Evolutionary conservation across 2,113 vertebrate species (phyloP).

Genomic region (Brachyhypopomus gauderio): DNA sequence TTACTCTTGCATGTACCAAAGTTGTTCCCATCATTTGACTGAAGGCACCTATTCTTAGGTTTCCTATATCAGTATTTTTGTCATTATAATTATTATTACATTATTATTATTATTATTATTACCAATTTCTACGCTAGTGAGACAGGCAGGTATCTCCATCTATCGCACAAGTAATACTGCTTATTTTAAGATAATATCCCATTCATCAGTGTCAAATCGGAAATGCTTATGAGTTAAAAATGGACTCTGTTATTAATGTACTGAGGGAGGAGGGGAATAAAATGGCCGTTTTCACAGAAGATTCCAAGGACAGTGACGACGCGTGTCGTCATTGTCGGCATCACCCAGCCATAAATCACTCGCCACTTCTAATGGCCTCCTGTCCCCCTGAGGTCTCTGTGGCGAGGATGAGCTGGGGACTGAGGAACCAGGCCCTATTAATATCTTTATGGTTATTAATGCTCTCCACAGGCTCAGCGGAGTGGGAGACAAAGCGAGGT

Average conservation of each 20-base stretch:
- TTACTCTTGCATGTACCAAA: not conserved
- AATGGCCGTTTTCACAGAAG: not conserved
- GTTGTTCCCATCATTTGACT: not conserved
- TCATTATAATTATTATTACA: too few species aligned
- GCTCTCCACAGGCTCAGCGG: slow-evolving; percentile 5
- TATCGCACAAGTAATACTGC: not conserved
- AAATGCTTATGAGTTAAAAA: slow-evolving; percentile 27
- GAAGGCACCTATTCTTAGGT: not conserved
- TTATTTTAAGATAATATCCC: not conserved
- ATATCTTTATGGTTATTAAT: slow-evolving; percentile 32
- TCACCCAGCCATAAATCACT: not conserved
- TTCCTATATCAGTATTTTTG: not conserved
- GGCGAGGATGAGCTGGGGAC: not conserved
- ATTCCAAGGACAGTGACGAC: not conserved
- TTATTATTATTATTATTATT: not conserved
- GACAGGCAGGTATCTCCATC: slow-evolving; percentile 1
- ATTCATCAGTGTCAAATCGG: slow-evolving; percentile 23
- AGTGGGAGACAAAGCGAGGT: slow-evolving; percentile 1
- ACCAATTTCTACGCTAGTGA: not conserved
- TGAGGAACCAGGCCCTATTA: not conserved
- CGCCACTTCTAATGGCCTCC: not conserved
- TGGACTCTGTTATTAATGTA: slow-evolving; percentile 1
- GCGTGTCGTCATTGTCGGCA: not conserved
- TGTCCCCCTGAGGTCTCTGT: not conserved
- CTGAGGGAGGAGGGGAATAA: not conserved